Base-by-base conservation (phyloP, 2,113 vertebrate genomes). In the Thamnaconus septentrionalis region DNA sequence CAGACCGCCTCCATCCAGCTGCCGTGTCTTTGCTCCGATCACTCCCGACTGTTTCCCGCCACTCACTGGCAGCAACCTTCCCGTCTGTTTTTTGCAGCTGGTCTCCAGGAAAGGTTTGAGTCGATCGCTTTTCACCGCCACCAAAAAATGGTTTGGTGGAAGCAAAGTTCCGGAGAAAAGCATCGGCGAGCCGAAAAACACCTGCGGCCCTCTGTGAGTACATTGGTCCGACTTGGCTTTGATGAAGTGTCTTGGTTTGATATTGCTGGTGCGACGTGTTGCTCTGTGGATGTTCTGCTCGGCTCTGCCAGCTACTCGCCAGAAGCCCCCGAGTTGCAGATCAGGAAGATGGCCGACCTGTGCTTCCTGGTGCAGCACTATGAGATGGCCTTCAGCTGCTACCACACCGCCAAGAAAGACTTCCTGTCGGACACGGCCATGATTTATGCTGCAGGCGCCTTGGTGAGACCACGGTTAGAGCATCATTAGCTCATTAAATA, bases 291-390 rank as follows among this genome's bases (percentile, higher is more conserved):
- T 5, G 9, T 8, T 9, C 8, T 11, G 2, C 45, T 71, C 2
- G 7, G 4, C 0, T 66, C 10, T 57, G 18, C 85, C 66, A 99
- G 97, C 64, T 99, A 99, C 86, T 95, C 96, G 5, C 94, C 95
- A 12, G 97, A 99, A 90, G 97, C 97, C n/a, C 95, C 97, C 1
- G 97, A 99, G 61, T 93, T 98, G 78, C 97, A 99, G 73, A 98
- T 98, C 81, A 93, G 97, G 73, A 99, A 99, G 89, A 98, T 99
- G 97, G 97, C 96, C 6, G 97, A 99, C 84, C 88, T 99, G 56
- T 99, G 97, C 83, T 98, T 99, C 89, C 91, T 99, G 87, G 95
- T 99, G 46, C 97, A 99, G 43, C 97, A 98, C 88, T 99, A 99
- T 68, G 97, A 99, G 60, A 85, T 99, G 89, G 97, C 97, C 39